phyloP scores from a whole-genome alignment of 2,113 vertebrate species.

The Phrynocephalus versicolor region DNA sequence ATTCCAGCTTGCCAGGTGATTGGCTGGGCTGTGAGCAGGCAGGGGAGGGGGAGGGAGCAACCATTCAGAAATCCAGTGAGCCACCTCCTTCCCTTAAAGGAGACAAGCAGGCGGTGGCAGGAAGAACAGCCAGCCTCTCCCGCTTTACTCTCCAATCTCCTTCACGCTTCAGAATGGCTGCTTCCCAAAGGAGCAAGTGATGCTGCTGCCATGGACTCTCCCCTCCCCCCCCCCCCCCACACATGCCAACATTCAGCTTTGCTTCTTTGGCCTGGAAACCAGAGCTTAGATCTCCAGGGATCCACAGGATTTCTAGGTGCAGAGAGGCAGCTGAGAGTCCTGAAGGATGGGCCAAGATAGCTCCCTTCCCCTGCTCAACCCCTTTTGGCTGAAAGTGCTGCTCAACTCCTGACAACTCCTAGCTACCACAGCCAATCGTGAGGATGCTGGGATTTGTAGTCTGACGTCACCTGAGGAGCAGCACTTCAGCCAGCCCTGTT shows the following conservation, averaged over 20 bases:
- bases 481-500: too few species aligned
- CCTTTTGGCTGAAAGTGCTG: too few species aligned
- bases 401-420: too few species aligned
- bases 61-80: conserved; percentile 34
- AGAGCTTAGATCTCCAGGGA: background rate
- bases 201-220: background rate
- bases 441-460: too few species aligned
- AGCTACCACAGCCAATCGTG: too few species aligned
- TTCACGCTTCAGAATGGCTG: background rate
- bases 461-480: too few species aligned
- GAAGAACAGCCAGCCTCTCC: background rate
- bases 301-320: too few species aligned
- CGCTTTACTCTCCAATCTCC: too few species aligned
- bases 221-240: background rate
- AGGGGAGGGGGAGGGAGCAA: conserved; percentile 7
- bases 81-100: conserved; percentile 15
- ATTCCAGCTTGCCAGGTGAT: conserved; percentile 3
- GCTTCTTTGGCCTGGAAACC: too few species aligned
- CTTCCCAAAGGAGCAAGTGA: background rate
- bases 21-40: conserved; percentile 25
- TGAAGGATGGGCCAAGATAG: background rate
- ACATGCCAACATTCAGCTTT: background rate
- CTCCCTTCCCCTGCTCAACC: too few species aligned
- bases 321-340: too few species aligned
- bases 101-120: background rate